A percentile compares a stretch with the other conserved stretches of the same genome.
Conservation (phyloP, 2,797 vertebrate genomes). For the Myioborus miniatus region DNA sequence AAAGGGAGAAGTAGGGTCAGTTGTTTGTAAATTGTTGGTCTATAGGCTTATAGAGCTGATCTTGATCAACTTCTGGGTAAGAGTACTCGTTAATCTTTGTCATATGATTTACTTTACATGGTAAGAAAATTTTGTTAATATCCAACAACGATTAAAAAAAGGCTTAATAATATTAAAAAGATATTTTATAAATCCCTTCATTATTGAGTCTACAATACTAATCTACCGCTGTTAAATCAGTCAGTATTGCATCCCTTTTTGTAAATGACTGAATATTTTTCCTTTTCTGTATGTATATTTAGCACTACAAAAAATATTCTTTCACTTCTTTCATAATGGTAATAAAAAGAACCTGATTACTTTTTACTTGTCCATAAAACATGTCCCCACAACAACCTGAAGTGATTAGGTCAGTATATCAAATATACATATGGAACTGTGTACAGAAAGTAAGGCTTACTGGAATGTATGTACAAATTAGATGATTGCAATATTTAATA, state of each 20-base stretch:
- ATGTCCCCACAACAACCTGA: not conserved
- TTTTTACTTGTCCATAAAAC: conserved; percentile 37
- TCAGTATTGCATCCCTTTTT: not conserved
- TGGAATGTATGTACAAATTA: conserved; percentile 33
- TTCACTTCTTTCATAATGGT: not conserved
- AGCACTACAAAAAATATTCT: conserved; percentile 18
- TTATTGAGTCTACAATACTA: not conserved
- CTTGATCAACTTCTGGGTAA: not conserved
- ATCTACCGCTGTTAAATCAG: conserved; percentile 15
- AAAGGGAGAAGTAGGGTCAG: not conserved
- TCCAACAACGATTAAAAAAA: not conserved
- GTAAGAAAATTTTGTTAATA: not conserved
- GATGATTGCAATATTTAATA: conserved; percentile 27
- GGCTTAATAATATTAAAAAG: conserved; percentile 10
- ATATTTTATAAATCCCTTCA: conserved; percentile 24
- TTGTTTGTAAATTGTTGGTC: not conserved
- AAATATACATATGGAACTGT: conserved; percentile 1
- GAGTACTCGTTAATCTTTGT: not conserved
- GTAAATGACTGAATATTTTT: conserved; percentile 19
- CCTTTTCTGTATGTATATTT: conserved; percentile 46
- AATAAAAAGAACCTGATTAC: conserved; percentile 43
- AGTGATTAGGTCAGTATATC: conserved; percentile 51
- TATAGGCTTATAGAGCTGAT: not conserved
- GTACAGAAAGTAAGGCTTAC: not conserved
- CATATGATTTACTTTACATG: not conserved